Evolutionary conservation across 2,113 vertebrate genomes (phyloP), one percentile per base, ranked within the genome.

Genomic region (Noctilio leporinus): DNA sequence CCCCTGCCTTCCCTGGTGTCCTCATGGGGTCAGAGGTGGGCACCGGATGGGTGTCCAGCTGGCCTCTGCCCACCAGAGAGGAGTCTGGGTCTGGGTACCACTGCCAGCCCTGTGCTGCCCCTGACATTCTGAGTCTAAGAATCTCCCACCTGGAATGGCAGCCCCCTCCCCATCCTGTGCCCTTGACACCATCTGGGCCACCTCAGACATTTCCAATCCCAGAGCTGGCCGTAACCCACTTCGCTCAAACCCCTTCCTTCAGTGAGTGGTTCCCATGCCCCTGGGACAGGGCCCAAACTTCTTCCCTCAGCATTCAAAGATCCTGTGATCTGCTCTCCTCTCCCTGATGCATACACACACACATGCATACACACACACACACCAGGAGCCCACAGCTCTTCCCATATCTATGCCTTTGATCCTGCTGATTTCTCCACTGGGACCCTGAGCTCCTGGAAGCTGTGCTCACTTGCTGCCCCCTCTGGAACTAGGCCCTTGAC

Each of bases 311-410:
- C 30, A n/a, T 33, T 51, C 17, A 65, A 78, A 43, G 53, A 64
- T 65, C 24, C 35, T 55, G 45, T 76, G 73, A 38, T 40, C 83
- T 70, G 40, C 57, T 53, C 19, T 28, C 55, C 35, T 20, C 35
- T 30, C 4, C 28, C 28, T 84, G 7, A 49, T 28, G 2, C 40
- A 7, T 3, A 11, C 86, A 11, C 10, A 0, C 15, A 0, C 22
- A 10, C n/a, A 0, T 1, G 28, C 62, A 10, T 26, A 7, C 30
- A 5, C 35, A 20, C 45, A 2, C 70, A 33, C 33, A 10, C 49
- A 10, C 51, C 22, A 5, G 67, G 65, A 43, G 20, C n/a, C 67
- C 0, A 10, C 35, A 40, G 51, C 51, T 26, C 64, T 11, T 85
- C 62, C 62, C 51, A 69, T 12, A 49, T 20, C 40, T 51, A 51